phyloP scores from a whole-genome alignment of 2,888 invertebrate genomes.

The Agrochola lychnidis region DNA sequence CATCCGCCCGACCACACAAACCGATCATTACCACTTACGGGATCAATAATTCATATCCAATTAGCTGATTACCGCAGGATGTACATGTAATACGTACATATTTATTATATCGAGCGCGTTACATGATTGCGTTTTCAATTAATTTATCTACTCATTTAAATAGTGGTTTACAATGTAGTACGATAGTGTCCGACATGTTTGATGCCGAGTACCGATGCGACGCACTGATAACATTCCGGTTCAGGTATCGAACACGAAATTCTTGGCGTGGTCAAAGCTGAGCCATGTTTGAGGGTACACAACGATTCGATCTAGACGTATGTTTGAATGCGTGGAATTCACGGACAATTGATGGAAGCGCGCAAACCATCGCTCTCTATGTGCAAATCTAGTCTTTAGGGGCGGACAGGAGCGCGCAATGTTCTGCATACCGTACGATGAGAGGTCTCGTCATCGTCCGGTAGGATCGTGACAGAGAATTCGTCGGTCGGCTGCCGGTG shows the following conservation, averaged over 20 bases:
- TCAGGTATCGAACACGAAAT: slow-evolving; percentile 87
- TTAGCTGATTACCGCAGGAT: slow-evolving; percentile 83
- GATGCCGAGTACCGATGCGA: slow-evolving; percentile 84
- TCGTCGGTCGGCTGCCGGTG: slow-evolving; percentile 85
- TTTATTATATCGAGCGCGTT: slow-evolving; percentile 73
- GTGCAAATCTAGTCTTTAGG: slow-evolving; percentile 80
- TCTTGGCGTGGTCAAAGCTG: slow-evolving; percentile 84
- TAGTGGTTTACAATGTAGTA: slow-evolving; percentile 84
- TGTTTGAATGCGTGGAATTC: slow-evolving; percentile 85
- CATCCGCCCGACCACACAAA: slow-evolving; percentile 73
- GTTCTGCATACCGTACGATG: slow-evolving; percentile 83
- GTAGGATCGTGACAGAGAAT: slow-evolving; percentile 89
- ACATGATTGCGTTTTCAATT: slow-evolving; percentile 78
- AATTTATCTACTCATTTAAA: slow-evolving; percentile 82
- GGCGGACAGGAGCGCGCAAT: slow-evolving; percentile 75
- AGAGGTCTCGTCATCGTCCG: slow-evolving; percentile 84
- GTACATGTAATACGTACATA: slow-evolving; percentile 69
- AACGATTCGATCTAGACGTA: slow-evolving; percentile 80
- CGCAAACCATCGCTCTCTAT: slow-evolving; percentile 83
- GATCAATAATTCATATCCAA: slow-evolving; percentile 86
- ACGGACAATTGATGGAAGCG: slow-evolving; percentile 84
- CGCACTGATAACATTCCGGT: slow-evolving; percentile 88
- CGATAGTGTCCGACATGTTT: slow-evolving; percentile 81
- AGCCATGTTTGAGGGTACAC: slow-evolving; percentile 81
- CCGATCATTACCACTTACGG: slow-evolving; percentile 78